These are phyloP conservation scores for Fragum sueziense DNA, from an alignment of 2,888 invertebrate genomes.

Conservation along the genomic window DNA sequence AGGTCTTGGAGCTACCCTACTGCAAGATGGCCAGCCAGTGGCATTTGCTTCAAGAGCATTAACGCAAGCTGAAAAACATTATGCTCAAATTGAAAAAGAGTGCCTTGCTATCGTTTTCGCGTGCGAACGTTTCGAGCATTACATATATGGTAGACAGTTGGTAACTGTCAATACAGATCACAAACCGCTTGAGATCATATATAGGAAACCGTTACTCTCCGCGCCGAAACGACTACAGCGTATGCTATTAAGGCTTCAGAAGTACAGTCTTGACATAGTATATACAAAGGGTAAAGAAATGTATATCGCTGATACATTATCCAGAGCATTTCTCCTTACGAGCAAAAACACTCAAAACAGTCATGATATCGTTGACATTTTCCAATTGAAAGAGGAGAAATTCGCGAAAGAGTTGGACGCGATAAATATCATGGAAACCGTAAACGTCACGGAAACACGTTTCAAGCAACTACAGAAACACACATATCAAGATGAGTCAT, in stretches of 20 bases:
- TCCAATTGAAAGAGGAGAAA: not conserved
- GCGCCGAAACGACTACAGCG: slow-evolving; percentile 54
- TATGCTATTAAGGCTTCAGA: slow-evolving; percentile 50
- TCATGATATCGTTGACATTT: not conserved
- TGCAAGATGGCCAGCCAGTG: slow-evolving; percentile 60
- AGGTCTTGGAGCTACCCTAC: slow-evolving; percentile 43
- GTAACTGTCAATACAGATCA: slow-evolving; percentile 52
- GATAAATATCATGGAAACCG: not conserved
- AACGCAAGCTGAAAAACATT: slow-evolving; percentile 42
- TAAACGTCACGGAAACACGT: not conserved
- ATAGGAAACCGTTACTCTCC: slow-evolving; percentile 37
- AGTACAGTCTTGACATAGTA: slow-evolving; percentile 40
- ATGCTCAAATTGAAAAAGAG: slow-evolving; percentile 65
- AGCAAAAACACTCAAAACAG: not conserved
- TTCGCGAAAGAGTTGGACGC: not conserved
- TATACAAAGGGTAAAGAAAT: slow-evolving; percentile 48
- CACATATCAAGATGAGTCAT: slow-evolving; percentile 11
- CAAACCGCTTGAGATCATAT: slow-evolving; percentile 53
- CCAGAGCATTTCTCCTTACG: slow-evolving; percentile 46
- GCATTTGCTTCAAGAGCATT: slow-evolving; percentile 54
- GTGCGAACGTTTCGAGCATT: slow-evolving; percentile 49
- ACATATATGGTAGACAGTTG: slow-evolving; percentile 41
- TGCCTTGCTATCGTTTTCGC: slow-evolving; percentile 53
- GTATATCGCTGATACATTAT: slow-evolving; percentile 58
- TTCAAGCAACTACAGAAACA: slow-evolving; percentile 1